Base-by-base conservation (phyloP, 2,888 invertebrate genomes). In the Bursaphelenchus okinawaensis region DNA sequence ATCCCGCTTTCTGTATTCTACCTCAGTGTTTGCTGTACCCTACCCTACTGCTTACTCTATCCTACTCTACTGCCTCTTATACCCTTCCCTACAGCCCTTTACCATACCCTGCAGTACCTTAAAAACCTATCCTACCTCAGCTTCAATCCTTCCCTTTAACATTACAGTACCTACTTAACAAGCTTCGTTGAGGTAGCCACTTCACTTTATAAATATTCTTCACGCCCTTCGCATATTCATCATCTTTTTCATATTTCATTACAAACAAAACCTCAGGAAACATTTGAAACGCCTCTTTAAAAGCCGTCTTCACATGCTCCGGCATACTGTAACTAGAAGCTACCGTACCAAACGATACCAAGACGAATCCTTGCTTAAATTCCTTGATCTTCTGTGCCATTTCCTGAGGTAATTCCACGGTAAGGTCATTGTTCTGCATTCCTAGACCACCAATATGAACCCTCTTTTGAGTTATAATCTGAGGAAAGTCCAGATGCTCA, bases 151-250 rank as follows among this genome's bases (percentile, higher is more conserved):
- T 19, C 8, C 4, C 12, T 16, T 12, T 56, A 4, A 28, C 4
- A 8, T 7, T 16, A 22, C 12, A 62, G 0, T 7, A 40, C 63
- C 64, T 63, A 62, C 63, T 66, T 9, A 84, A 68, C 23, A 84
- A 74, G 70, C 83, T 83, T 57, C 79, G 80, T 57, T 84, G 84
- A 4, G 84, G 84, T 52, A 84, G 68, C 82, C 83, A 83, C 27
- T 78, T 74, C 20, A 76, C 60, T 1, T 75, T 71, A 40, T 68
- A 63, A 4, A 83, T 78, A 66, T 83, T 83, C n/a, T 7, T 20
- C 16, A 52, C 24, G 7, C 52, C 57, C 12, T 56, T 26, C 6
- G 23, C 57, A 26, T 26, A 20, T 8, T 26, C 57, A 27, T 68
- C 55, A n/a, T 68, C 70, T 20, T 40, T 63, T 58, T 70, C 70